Evolutionary conservation across 2,797 vertebrate genomes (phyloP).

Genomic region (Clarias fuscus): DNA sequence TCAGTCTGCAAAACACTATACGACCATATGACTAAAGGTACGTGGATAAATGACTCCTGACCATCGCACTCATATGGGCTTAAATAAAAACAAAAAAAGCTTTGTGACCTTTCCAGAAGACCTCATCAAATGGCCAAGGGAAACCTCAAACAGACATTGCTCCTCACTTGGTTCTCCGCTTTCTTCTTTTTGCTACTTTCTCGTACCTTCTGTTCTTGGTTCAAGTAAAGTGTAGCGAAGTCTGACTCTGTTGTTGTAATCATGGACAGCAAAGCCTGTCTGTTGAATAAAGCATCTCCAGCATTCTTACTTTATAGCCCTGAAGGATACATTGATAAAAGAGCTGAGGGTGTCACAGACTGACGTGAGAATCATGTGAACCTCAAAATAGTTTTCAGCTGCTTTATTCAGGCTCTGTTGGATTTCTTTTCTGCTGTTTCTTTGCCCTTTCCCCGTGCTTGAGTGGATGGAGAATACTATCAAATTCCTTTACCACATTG

Average conservation of each 20-base stretch:
- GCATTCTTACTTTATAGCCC: conserved; percentile 37
- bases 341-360: conserved; percentile 28
- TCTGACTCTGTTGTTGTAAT: neutral
- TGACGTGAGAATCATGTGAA: conserved; percentile 8
- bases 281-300: conserved; percentile 49
- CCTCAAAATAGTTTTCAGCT: conserved; percentile 45
- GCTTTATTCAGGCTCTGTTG: neutral
- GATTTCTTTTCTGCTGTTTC: conserved; percentile 1
- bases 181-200: neutral
- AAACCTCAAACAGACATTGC: neutral
- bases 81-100: neutral
- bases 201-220: neutral
- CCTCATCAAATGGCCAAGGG: neutral
- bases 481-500: neutral
- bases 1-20: neutral
- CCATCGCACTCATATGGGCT: neutral
- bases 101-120: neutral
- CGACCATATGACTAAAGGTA: neutral
- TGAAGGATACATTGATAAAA: conserved; percentile 48
- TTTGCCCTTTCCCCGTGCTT: conserved; percentile 19
- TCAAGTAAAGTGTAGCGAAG: neutral
- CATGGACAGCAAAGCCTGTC: neutral
- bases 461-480: conserved; percentile 8
- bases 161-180: neutral
- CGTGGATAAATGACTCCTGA: neutral